Conservation (phyloP, 1,140 invertebrate species). For the Pachypeltis micranthus region DNA sequence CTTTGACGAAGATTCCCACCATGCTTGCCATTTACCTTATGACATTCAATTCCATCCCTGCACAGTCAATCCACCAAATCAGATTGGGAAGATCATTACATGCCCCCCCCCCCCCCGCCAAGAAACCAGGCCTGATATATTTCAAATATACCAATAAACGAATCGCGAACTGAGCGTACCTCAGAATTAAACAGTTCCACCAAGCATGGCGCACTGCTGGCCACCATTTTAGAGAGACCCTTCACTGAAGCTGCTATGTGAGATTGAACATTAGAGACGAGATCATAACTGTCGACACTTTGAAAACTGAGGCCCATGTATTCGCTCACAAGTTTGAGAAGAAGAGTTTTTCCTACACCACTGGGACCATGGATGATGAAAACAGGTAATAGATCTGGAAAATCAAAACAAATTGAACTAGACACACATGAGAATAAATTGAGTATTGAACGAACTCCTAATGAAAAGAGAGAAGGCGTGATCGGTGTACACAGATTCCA, state of each 20-base stretch:
- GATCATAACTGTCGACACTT: constrained; percentile 15
- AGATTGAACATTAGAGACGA: constrained; percentile 3
- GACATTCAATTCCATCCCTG: too few species aligned
- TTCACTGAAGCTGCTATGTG: constrained; percentile 13
- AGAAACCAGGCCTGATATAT: neutral
- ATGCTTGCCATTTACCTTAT: neutral
- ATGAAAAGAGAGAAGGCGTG: too few species aligned
- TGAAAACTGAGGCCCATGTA: constrained; percentile 12
- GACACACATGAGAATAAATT: neutral
- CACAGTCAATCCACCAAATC: too few species aligned
- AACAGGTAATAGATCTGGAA: constrained; percentile 14
- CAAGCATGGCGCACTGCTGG: neutral
- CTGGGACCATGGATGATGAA: constrained; percentile 12
- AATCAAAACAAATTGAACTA: neutral
- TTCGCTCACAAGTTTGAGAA: neutral
- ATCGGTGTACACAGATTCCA: too few species aligned
- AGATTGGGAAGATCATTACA: neutral
- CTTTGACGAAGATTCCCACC: neutral
- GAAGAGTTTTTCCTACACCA: constrained; percentile 17
- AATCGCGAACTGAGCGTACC: neutral
- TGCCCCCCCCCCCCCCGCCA: neutral
- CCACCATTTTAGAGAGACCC: neutral
- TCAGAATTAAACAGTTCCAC: constrained; percentile 15
- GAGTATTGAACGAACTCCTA: too few species aligned
- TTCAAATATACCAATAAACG: neutral